A percentile compares a stretch with the other conserved stretches of the same genome.
These are phyloP conservation scores for Chrysotoxum bicinctum DNA, from an alignment of 2,888 invertebrate species.

Conservation along the genomic window DNA sequence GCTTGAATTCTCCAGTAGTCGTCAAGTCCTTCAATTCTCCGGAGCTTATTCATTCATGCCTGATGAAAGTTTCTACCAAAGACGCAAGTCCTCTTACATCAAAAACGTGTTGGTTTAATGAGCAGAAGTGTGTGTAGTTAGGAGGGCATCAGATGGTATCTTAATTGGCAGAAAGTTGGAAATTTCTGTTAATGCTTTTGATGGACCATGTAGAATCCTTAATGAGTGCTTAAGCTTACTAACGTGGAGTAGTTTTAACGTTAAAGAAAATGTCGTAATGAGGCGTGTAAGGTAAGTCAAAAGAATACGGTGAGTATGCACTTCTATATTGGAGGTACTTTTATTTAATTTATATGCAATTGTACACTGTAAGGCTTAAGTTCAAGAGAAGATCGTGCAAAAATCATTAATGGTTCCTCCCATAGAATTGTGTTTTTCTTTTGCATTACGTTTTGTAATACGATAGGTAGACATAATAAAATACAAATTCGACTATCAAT, in stretches of 20 bases:
- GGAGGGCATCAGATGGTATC: neutral
- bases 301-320: neutral
- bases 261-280: neutral
- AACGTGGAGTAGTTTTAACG: neutral
- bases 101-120: conserved; percentile 15
- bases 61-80: neutral
- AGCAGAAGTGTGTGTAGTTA: conserved; percentile 7
- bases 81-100: neutral
- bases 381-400: no score
- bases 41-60: neutral
- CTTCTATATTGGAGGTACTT: neutral
- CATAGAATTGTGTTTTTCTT: no score
- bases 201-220: neutral
- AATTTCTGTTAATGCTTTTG: neutral
- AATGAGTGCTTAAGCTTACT: conserved; percentile 2
- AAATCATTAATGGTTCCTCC: no score
- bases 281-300: neutral
- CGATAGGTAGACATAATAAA: no score
- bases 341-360: neutral
- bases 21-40: neutral
- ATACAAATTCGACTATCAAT: no score
- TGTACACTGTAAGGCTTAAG: no score
- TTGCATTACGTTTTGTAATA: no score
- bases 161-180: conserved; percentile 13
- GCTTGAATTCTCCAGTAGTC: neutral